These are phyloP conservation scores for Sorex araneus DNA, from an alignment of 2,113 vertebrate species.

Conservation along the genomic window DNA sequence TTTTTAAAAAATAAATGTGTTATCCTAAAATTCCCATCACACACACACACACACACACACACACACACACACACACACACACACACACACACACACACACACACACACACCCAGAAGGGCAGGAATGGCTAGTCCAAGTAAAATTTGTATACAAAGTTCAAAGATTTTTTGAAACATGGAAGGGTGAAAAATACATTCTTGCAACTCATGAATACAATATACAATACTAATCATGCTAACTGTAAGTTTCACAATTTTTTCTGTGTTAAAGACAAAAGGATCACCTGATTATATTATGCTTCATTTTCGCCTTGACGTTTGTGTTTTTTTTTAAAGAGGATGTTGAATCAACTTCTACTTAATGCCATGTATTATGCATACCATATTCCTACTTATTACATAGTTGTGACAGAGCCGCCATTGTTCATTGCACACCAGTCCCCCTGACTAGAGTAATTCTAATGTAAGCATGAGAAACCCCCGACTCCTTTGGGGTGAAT, in stretches of 20 bases:
- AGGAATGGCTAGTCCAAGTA: background rate
- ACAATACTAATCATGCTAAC: slow-evolving; percentile 67
- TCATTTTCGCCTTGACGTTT: slow-evolving; percentile 66
- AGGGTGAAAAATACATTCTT: slow-evolving; percentile 36
- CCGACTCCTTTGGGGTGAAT: slow-evolving; percentile 84
- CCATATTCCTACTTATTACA: slow-evolving; percentile 79
- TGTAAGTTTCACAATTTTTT: background rate
- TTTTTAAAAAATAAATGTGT: slow-evolving; percentile 24
- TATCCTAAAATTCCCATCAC: background rate
- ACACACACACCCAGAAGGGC: background rate
- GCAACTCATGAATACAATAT: background rate
- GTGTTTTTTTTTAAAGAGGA: slow-evolving; percentile 53
- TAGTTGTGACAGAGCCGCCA: slow-evolving; percentile 78
- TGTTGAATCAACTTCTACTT: slow-evolving; percentile 79
- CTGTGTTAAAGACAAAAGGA: slow-evolving; percentile 55
- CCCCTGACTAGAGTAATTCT: slow-evolving; percentile 80
- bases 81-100: background rate
- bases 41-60: background rate
- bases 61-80: no score
- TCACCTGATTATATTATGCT: slow-evolving; percentile 62
- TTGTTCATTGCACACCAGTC: slow-evolving; percentile 73
- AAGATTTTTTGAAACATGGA: slow-evolving; percentile 36
- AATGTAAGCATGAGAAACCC: slow-evolving; percentile 84
- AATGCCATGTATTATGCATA: slow-evolving; percentile 82
- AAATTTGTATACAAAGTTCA: slow-evolving; percentile 44